A percentile compares a stretch with the other conserved stretches of the same genome.
Conservation (phyloP, 1,140 invertebrate genomes). For the Arctopsyche grandis region DNA sequence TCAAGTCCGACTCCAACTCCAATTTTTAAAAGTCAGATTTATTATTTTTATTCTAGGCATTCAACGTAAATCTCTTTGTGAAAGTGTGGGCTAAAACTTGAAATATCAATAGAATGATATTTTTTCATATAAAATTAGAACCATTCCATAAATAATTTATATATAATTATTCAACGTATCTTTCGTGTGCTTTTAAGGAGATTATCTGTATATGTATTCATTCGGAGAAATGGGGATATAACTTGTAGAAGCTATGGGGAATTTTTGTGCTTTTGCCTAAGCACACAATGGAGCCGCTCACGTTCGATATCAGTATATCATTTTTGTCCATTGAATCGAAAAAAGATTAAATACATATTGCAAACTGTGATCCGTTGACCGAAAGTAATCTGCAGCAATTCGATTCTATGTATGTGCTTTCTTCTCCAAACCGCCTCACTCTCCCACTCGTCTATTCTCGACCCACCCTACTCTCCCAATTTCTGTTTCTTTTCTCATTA, state of each 20-base stretch:
- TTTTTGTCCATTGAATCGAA: constrained; percentile 32
- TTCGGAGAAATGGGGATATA: background rate
- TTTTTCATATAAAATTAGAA: too few relatives aligned
- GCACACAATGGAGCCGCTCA: constrained; percentile 5
- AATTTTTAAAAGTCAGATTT: too few relatives aligned
- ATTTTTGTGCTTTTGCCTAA: constrained; percentile 3
- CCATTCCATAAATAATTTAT: too few relatives aligned
- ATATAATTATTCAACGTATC: too few relatives aligned
- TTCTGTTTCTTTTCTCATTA: background rate
- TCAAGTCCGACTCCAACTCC: too few relatives aligned
- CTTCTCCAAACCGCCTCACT: background rate
- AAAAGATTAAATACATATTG: constrained; percentile 38
- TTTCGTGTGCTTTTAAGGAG: too few relatives aligned
- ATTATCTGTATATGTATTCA: background rate
- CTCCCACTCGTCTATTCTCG: background rate
- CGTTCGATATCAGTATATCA: constrained; percentile 37
- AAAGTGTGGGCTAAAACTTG: too few relatives aligned
- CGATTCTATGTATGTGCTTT: background rate
- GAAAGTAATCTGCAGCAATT: constrained; percentile 32
- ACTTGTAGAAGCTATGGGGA: background rate
- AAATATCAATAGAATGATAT: too few relatives aligned
- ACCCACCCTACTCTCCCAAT: background rate
- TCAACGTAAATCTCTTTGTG: too few relatives aligned
- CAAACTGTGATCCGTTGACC: constrained; percentile 37
- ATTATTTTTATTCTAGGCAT: too few relatives aligned